Evolutionary conservation across 1,140 invertebrate species (phyloP).

Genomic region (Cotesia vestalis): DNA sequence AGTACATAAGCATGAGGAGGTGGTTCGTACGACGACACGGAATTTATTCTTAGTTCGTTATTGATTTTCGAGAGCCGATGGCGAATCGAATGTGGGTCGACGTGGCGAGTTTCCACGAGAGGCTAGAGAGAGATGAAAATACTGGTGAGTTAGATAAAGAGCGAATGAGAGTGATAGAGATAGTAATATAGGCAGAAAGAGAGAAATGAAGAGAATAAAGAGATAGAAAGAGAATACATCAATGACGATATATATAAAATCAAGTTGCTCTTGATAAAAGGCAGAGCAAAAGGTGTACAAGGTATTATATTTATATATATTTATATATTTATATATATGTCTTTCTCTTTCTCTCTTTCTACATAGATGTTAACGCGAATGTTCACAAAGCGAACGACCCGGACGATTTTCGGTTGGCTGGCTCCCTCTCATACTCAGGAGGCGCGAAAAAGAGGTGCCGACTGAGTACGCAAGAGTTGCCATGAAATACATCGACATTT

Average conservation of each 20-base stretch:
- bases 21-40: constrained; percentile 35
- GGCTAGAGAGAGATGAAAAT: constrained; percentile 13
- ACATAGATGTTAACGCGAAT: constrained; percentile 7
- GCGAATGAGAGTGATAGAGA: constrained; percentile 7
- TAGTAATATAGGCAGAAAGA: neutral
- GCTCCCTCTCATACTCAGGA: neutral
- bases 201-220: constrained; percentile 10
- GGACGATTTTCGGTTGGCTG: constrained; percentile 29
- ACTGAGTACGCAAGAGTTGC: neutral
- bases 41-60: constrained; percentile 40
- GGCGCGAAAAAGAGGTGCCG: constrained; percentile 14
- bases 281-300: constrained; percentile 25
- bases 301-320: neutral
- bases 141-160: constrained; percentile 5
- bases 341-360: constrained; percentile 10
- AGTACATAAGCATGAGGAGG: constrained; percentile 22
- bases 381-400: constrained; percentile 31
- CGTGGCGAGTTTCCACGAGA: constrained; percentile 34
- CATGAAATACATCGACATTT: constrained; percentile 32
- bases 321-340: neutral
- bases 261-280: constrained; percentile 33
- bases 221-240: neutral
- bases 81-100: constrained; percentile 40
- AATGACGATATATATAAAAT: constrained; percentile 30
- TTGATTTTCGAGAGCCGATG: constrained; percentile 39